These are phyloP conservation scores for Micrastur ruficollis DNA, from an alignment of 2,797 vertebrate genomes.

Conservation along the genomic window DNA sequence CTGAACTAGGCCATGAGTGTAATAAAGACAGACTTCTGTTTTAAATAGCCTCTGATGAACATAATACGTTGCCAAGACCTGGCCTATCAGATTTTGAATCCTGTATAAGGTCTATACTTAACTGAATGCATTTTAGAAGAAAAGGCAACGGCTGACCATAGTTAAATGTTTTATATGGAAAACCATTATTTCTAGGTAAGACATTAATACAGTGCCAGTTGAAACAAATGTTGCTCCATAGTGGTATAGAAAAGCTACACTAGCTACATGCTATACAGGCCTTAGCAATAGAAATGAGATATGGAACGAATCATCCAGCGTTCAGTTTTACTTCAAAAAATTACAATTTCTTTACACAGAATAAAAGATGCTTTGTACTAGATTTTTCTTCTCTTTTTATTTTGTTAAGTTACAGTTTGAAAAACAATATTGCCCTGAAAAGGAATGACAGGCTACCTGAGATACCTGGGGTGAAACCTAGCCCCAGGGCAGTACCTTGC, in stretches of 20 bases:
- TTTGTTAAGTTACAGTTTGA: neutral
- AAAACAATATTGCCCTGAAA: neutral
- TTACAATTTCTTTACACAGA: neutral
- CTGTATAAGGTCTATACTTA: neutral
- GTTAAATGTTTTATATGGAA: neutral
- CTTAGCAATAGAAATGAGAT: neutral
- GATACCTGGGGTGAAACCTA: neutral
- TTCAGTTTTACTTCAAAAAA: neutral
- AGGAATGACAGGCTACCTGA: neutral
- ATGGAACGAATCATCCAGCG: neutral
- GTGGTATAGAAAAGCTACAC: neutral
- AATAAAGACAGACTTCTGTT: neutral
- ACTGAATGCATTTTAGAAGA: neutral
- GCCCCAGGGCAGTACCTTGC: neutral
- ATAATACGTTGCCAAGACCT: neutral
- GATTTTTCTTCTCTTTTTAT: neutral
- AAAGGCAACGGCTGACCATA: neutral
- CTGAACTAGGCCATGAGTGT: neutral
- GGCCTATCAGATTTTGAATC: neutral
- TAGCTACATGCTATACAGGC: neutral
- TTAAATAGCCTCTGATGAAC: neutral
- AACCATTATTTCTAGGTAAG: neutral
- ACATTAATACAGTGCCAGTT: neutral
- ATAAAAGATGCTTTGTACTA: neutral
- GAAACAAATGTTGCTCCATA: neutral